Conservation (phyloP, 2,113 vertebrate genomes). For the Ochotona curzoniae region DNA sequence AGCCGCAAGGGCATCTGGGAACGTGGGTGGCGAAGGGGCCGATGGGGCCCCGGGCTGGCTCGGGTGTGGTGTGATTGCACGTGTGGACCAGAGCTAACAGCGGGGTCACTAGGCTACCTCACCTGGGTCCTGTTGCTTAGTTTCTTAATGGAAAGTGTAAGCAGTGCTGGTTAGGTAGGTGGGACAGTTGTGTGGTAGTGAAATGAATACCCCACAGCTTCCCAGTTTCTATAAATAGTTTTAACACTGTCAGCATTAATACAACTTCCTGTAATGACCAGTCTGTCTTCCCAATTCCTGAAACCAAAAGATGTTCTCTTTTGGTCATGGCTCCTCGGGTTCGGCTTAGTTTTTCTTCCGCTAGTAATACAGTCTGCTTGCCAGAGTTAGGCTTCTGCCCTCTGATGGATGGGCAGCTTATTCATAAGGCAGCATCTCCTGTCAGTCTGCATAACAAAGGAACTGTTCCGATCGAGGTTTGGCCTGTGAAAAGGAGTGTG, state of each 20-base stretch:
- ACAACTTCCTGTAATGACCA: conserved; percentile 57
- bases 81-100: neutral
- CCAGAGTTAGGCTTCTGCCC: neutral
- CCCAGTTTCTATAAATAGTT: conserved; percentile 53
- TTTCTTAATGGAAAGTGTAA: neutral
- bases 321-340: neutral
- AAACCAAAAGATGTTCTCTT: conserved; percentile 11
- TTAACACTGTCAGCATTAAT: conserved; percentile 47
- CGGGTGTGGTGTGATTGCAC: neutral
- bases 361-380: neutral
- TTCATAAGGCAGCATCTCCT: neutral
- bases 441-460: neutral
- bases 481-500: neutral
- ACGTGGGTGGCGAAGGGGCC: neutral
- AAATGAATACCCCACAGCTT: conserved; percentile 24
- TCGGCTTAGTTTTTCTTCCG: conserved; percentile 12
- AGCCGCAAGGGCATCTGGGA: neutral
- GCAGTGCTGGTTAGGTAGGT: neutral
- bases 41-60: neutral
- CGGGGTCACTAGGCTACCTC: no score
- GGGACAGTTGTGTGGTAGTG: neutral
- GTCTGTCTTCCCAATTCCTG: conserved; percentile 39
- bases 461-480: neutral
- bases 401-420: neutral
- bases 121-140: neutral